Conservation (phyloP, 2,888 invertebrate species). For the Deilephila porcellus region DNA sequence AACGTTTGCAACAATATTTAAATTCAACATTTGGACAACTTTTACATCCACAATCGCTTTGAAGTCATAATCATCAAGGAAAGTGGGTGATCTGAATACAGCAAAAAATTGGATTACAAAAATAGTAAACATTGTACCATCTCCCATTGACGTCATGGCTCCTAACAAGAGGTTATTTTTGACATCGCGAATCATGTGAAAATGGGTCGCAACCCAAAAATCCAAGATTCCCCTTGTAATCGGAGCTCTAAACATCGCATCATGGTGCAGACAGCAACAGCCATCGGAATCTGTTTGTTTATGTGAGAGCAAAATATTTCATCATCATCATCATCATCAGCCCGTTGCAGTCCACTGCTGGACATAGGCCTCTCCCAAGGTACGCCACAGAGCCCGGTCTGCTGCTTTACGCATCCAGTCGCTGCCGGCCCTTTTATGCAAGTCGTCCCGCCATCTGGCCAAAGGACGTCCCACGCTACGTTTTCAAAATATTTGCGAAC, state of each 20-base stretch:
- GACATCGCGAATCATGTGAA: slow-evolving; percentile 36
- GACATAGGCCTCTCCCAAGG: too few relatives aligned
- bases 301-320: not conserved
- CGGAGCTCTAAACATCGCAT: not conserved
- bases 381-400: too few relatives aligned
- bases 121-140: slow-evolving; percentile 40
- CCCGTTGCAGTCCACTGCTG: too few relatives aligned
- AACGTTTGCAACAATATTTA: not conserved
- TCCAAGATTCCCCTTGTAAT: slow-evolving; percentile 35
- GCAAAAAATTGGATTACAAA: slow-evolving; percentile 10
- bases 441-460: too few relatives aligned
- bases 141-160: slow-evolving; percentile 34
- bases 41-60: not conserved
- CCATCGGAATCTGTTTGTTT: not conserved
- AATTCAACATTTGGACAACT: not conserved
- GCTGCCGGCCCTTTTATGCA: too few relatives aligned
- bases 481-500: not conserved
- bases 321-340: too few relatives aligned
- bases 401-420: too few relatives aligned
- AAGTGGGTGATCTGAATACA: slow-evolving; percentile 25
- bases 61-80: slow-evolving; percentile 7
- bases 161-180: slow-evolving; percentile 36
- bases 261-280: not conserved
- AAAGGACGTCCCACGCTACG: too few relatives aligned
- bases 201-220: slow-evolving; percentile 40